Evolutionary conservation across 2,113 vertebrate genomes (phyloP).

Genomic region (Lutjanus erythropterus): DNA sequence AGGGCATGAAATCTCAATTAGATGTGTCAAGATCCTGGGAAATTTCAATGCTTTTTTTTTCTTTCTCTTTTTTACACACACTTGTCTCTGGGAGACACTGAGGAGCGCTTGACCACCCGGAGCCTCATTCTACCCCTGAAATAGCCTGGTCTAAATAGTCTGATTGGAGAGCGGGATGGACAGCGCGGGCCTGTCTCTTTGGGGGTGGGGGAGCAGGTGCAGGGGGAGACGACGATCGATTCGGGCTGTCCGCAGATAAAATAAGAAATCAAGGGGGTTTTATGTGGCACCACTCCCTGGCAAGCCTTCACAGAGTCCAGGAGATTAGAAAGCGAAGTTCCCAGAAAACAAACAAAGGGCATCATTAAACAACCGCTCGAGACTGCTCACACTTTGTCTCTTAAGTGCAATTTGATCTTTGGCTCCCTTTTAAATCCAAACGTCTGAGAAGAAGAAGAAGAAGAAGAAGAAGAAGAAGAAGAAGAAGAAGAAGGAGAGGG

Average conservation of each 20-base stretch:
- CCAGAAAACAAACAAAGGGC: conserved; percentile 79
- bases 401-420: conserved; percentile 77
- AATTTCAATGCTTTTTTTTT: conserved; percentile 63
- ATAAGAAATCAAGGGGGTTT: conserved; percentile 80
- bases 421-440: conserved; percentile 60
- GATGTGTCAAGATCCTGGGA: conserved; percentile 78
- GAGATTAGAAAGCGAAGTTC: conserved; percentile 81
- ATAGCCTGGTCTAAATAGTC: conserved; percentile 74
- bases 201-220: conserved; percentile 71
- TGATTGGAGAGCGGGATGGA: conserved; percentile 74
- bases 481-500: conserved; percentile 45
- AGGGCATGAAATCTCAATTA: conserved; percentile 84
- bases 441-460: conserved; percentile 46
- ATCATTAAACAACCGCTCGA: conserved; percentile 67
- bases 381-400: conserved; percentile 67
- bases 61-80: not conserved
- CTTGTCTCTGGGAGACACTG: conserved; percentile 56
- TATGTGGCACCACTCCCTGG: conserved; percentile 70
- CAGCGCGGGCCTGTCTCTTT: conserved; percentile 58
- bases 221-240: conserved; percentile 77
- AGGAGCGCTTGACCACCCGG: conserved; percentile 57
- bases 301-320: conserved; percentile 68
- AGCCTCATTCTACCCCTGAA: conserved; percentile 67
- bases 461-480: too few relatives aligned
- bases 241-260: conserved; percentile 81